Evolutionary conservation across 2,888 invertebrate genomes (phyloP).

Genomic region (Drosophila koepferae): DNA sequence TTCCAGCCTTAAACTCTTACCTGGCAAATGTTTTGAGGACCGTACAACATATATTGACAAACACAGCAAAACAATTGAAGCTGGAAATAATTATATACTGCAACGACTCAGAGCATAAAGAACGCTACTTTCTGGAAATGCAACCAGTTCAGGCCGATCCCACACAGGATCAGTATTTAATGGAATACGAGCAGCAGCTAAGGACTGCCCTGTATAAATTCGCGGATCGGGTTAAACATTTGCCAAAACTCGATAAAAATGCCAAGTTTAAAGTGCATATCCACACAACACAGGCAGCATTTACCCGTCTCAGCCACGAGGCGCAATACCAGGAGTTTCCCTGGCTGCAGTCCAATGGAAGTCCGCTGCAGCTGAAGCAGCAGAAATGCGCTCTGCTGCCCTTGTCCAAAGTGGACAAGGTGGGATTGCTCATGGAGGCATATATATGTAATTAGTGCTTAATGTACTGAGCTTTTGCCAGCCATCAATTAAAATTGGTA

Average conservation of each 20-base stretch:
- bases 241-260: constrained; percentile 70
- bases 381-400: constrained; percentile 70
- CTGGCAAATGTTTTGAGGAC: constrained; percentile 74
- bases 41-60: constrained; percentile 66
- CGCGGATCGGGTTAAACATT: constrained; percentile 75
- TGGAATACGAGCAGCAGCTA: constrained; percentile 82
- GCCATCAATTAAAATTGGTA: too few relatives aligned
- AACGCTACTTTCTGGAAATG: constrained; percentile 65
- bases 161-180: constrained; percentile 72
- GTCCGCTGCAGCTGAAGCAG: not conserved
- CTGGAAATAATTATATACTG: constrained; percentile 78
- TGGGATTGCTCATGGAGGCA: constrained; percentile 76
- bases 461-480: constrained; percentile 6
- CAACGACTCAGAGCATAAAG: constrained; percentile 52
- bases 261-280: constrained; percentile 79
- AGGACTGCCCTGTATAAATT: constrained; percentile 76
- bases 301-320: constrained; percentile 76
- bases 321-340: constrained; percentile 82
- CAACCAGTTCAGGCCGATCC: constrained; percentile 7
- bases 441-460: constrained; percentile 57
- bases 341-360: constrained; percentile 74
- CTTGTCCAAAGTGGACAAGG: constrained; percentile 61
- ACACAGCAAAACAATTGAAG: constrained; percentile 59
- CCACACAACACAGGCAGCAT: constrained; percentile 81
- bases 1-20: constrained; percentile 82